phyloP scores from a whole-genome alignment of 30 jellyfish, hydroid and myxozoan genomes.

The Calvadosia cruxmelitensis region DNA sequence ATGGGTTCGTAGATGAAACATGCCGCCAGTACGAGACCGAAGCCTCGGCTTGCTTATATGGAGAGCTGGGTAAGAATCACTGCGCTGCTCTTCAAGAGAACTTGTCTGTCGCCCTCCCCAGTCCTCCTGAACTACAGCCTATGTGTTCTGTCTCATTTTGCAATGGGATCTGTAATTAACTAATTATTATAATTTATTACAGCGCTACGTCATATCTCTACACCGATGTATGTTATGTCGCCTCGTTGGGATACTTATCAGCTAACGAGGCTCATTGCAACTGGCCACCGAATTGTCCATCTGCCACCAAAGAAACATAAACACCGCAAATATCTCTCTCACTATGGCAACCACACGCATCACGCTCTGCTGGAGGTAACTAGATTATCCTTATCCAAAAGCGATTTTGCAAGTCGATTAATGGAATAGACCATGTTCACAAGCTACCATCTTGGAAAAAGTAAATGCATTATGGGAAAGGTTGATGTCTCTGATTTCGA shows the following conservation, averaged over 20 bases:
- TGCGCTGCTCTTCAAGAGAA: too few species aligned
- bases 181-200: neutral
- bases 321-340: constrained; percentile 37
- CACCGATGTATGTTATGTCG: constrained; percentile 75
- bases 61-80: constrained; percentile 87
- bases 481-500: too few species aligned
- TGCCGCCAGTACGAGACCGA: constrained; percentile 64
- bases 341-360: constrained; percentile 64
- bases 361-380: constrained; percentile 57
- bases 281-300: constrained; percentile 28
- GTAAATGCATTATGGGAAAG: too few species aligned
- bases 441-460: too few species aligned
- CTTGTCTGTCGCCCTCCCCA: too few species aligned
- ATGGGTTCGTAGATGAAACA: constrained; percentile 76
- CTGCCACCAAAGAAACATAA: constrained; percentile 62
- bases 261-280: constrained; percentile 49
- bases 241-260: constrained; percentile 88
- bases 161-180: too few species aligned
- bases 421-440: too few species aligned
- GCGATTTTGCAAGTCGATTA: too few species aligned
- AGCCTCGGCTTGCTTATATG: constrained; percentile 91
- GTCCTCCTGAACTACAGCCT: too few species aligned
- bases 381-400: too few species aligned
- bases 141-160: too few species aligned
- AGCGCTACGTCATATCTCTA: constrained; percentile 57